These are phyloP conservation scores for Micrasema minimum DNA, from an alignment of 1,140 invertebrate genomes.

Conservation along the genomic window DNA sequence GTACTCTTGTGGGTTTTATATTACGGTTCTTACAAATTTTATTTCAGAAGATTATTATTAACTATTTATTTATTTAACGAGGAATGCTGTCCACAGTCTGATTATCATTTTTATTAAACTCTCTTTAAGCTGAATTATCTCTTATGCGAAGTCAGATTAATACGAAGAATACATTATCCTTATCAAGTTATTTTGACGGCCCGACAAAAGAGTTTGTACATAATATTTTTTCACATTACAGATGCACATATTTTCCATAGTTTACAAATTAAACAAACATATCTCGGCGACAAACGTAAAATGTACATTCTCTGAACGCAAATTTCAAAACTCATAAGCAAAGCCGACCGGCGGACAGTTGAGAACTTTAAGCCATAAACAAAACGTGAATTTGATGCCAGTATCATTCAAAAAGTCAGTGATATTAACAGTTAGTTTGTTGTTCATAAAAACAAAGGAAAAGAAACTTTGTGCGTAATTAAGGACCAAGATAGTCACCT, in stretches of 20 bases:
- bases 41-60: too few relatives aligned
- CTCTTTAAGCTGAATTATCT: not conserved
- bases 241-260: constrained; percentile 31
- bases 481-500: constrained; percentile 1
- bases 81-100: too few relatives aligned
- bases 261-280: constrained; percentile 30
- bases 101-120: not conserved
- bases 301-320: not conserved
- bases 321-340: constrained; percentile 17
- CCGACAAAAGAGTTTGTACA: too few relatives aligned
- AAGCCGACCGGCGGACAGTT: not conserved
- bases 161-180: too few relatives aligned
- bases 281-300: constrained; percentile 13
- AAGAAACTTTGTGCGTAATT: too few relatives aligned
- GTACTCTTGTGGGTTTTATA: too few relatives aligned
- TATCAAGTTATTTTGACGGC: too few relatives aligned
- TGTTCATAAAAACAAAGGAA: not conserved
- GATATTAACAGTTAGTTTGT: constrained; percentile 12
- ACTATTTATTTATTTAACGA: too few relatives aligned
- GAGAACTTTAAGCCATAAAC: not conserved
- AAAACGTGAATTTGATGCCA: not conserved
- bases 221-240: constrained; percentile 1
- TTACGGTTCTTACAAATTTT: too few relatives aligned
- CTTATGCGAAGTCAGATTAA: too few relatives aligned
- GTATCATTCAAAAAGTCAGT: constrained; percentile 12